A percentile compares a stretch with the other conserved stretches of the same genome.
These are phyloP conservation scores for Drosophila watanabei DNA, from an alignment of 1,140 invertebrate genomes.

Conservation along the genomic window DNA sequence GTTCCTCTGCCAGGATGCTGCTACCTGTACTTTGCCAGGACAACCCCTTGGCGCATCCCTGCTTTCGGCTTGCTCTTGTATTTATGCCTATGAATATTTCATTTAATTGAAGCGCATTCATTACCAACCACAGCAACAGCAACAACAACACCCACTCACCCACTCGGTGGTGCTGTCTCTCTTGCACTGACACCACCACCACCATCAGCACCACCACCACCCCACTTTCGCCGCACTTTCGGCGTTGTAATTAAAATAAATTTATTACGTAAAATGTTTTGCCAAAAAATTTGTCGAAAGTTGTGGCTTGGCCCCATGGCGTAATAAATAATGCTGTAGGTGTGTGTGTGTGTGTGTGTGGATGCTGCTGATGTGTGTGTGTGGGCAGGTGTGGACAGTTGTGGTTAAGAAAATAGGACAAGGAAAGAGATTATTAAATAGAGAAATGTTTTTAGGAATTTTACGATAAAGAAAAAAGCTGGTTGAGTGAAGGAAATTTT, in stretches of 20 bases:
- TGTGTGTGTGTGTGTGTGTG: conserved; percentile 18
- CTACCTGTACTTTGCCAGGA: conserved; percentile 9
- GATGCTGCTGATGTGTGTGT: background rate
- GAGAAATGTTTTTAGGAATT: background rate
- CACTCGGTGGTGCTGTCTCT: conserved; percentile 3
- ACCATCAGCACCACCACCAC: background rate
- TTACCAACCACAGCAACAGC: conserved; percentile 64
- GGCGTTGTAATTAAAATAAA: conserved; percentile 84
- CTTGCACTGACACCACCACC: background rate
- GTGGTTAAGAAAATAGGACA: background rate
- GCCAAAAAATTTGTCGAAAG: conserved; percentile 82
- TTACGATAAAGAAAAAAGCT: too few species aligned
- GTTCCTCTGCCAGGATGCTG: conserved; percentile 17
- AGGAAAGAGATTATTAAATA: background rate
- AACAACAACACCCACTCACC: conserved; percentile 8
- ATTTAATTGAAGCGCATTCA: conserved; percentile 84
- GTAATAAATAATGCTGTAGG: conserved; percentile 69
- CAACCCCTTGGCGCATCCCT: background rate
- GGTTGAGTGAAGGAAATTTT: too few species aligned
- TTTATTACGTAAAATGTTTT: conserved; percentile 84
- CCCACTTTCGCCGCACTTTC: conserved; percentile 47
- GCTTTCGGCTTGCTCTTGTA: conserved; percentile 45
- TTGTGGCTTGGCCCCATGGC: conserved; percentile 68
- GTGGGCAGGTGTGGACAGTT: conserved; percentile 1
- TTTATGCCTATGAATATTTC: conserved; percentile 84